These are phyloP conservation scores for Corythucha ciliata DNA, from an alignment of 2,888 invertebrate species.

Conservation along the genomic window DNA sequence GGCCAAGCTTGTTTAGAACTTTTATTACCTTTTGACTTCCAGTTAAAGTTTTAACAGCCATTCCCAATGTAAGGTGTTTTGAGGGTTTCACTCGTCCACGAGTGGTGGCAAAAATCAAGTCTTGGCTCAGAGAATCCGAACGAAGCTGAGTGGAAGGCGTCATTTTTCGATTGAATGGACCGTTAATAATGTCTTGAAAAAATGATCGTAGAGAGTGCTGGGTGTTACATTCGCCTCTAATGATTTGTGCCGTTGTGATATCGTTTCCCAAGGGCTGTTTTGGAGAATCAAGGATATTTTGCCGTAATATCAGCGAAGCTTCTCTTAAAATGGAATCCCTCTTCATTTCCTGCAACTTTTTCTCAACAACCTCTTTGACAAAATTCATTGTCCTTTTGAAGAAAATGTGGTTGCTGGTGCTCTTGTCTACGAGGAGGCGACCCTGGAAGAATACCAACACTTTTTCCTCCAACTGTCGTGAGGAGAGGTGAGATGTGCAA, in stretches of 20 bases:
- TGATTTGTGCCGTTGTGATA: neutral
- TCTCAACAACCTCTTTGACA: neutral
- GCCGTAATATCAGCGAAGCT: neutral
- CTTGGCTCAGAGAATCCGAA: neutral
- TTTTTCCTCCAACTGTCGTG: conserved; percentile 1
- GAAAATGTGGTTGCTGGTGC: neutral
- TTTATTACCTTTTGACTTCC: conserved; percentile 1
- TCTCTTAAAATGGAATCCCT: conserved; percentile 2
- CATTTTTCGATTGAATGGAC: neutral
- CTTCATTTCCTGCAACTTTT: neutral
- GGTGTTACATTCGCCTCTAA: neutral
- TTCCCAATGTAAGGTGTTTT: neutral
- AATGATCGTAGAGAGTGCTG: neutral
- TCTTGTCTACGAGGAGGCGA: neutral
- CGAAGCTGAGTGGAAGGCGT: neutral
- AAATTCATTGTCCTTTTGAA: conserved; percentile 1
- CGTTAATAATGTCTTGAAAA: conserved; percentile 1
- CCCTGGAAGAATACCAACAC: neutral
- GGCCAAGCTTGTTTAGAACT: conserved; percentile 1
- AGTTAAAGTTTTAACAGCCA: conserved; percentile 2
- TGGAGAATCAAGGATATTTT: neutral
- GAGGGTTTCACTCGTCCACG: conserved; percentile 3
- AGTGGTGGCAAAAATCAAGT: conserved; percentile 4
- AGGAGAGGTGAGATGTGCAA: too few relatives aligned
- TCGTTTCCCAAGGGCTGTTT: neutral